Base-by-base conservation (phyloP, 30 jellyfish, hydroid and myxozoan species). In the Mastigias papua region DNA sequence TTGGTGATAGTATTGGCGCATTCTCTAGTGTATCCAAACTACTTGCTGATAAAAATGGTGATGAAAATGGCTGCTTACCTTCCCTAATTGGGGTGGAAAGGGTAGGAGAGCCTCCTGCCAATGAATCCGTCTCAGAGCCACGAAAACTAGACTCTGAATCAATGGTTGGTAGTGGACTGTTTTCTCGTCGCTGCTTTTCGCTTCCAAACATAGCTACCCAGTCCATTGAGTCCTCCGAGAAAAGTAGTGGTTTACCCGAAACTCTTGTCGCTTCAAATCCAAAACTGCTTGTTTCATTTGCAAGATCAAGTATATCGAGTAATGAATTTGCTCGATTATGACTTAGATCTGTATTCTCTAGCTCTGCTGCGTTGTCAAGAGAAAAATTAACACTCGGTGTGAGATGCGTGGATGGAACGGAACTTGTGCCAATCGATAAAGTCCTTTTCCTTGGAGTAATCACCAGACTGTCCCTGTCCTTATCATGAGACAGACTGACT, bases 1-100 rank as follows among this genome's bases (percentile, higher is more conserved):
- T 31, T 19, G 98, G 98, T 75, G 98, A 88, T 2, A 94, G 54
- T 28, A 94, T 76, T 1, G 98, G 98, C 37, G 98, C 98, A 33
- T 78, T 82, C 69, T 94, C 98, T 30, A 94, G 73, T 22, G 84
- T 70, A 71, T 94, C 95, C 60, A 94, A 26, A 73, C 98, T 94
- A 60, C 93, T 81, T 16, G 96, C 98, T 17, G 98, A 94, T 37
- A 89, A 74, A 21, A 80, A 79, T 15, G 98, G 97, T 60, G 96
- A 94, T 19, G 91, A 78, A 50, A 78, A 34, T 0, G 80, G 78
- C 35, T 84, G 93, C 23, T 34, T 70, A 2, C 69, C 81, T 1
- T 84, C 93, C 19, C 81, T 71, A 1, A 28, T 27, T 22, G 87
- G 93, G 10, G 87, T 72, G 26, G 51, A n/a, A 19, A 70, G 3